These are phyloP conservation scores for Neodiprion virginianus DNA, from an alignment of 1,140 invertebrate species.

Conservation along the genomic window DNA sequence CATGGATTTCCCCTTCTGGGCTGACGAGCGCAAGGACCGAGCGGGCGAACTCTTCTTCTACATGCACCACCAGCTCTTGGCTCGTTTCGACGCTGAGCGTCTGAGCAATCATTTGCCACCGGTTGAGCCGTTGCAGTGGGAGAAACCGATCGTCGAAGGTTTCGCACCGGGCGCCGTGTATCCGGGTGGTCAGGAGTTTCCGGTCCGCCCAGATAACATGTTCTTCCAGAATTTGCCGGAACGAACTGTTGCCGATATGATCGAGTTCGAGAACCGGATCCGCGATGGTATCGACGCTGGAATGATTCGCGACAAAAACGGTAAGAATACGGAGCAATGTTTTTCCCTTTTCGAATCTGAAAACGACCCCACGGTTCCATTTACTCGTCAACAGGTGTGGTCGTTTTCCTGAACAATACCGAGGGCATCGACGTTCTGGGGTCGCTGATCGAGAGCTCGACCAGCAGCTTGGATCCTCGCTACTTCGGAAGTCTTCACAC, in stretches of 20 bases:
- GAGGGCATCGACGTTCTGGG: slow-evolving; percentile 69
- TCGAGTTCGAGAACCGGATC: slow-evolving; percentile 38
- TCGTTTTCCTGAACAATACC: slow-evolving; percentile 39
- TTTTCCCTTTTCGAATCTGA: slow-evolving; percentile 61
- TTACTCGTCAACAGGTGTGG: slow-evolving; percentile 61
- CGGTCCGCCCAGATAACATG: slow-evolving; percentile 41
- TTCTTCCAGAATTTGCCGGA: slow-evolving; percentile 40
- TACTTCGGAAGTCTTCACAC: slow-evolving; percentile 73
- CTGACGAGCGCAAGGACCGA: slow-evolving; percentile 48
- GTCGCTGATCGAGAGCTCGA: slow-evolving; percentile 68
- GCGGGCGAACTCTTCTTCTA: slow-evolving; percentile 41
- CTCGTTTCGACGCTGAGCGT: slow-evolving; percentile 49
- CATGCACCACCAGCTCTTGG: slow-evolving; percentile 50
- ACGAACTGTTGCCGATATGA: slow-evolving; percentile 42
- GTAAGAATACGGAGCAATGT: slow-evolving; percentile 37
- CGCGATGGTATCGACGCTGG: slow-evolving; percentile 40
- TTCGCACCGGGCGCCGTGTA: slow-evolving; percentile 47
- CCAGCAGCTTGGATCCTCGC: slow-evolving; percentile 64
- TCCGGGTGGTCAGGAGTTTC: slow-evolving; percentile 45
- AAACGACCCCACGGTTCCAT: slow-evolving; percentile 69
- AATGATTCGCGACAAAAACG: slow-evolving; percentile 27
- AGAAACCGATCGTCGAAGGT: slow-evolving; percentile 34
- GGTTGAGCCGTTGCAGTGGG: slow-evolving; percentile 36
- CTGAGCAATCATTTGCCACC: slow-evolving; percentile 45
- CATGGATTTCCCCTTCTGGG: slow-evolving; percentile 66